Base-by-base conservation (phyloP, 2,888 invertebrate species). In the Mythimna pallens region DNA sequence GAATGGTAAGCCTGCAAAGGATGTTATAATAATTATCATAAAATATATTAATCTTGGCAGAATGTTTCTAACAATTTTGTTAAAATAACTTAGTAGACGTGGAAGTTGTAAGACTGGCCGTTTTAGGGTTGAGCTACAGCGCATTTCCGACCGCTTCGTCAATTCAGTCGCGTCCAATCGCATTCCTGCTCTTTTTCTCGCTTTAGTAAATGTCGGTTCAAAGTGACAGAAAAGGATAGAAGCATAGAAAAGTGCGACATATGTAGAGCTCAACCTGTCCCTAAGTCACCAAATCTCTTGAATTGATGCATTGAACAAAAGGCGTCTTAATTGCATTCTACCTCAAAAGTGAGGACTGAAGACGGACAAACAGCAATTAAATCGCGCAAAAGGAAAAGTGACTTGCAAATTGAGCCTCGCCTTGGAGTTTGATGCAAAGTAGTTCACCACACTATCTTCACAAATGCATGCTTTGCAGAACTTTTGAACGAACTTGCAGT, bases 361-460 rank as follows among this genome's bases (percentile, higher is more conserved):
- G 77, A 69, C 58, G 36, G 47, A 62, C 77, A 88, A 86, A 84
- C 73, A 63, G 64, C 65, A 85, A 65, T 67, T 78, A 81, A 84
- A 80, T 78, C 74, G 70, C 70, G 55, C 73, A 76, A 73, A 80
- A 83, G 74, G 70, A 84, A 80, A 82, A 83, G 80, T 76, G 80
- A 78, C 80, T 85, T 81, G 86, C 87, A 87, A 88, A 87, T 81
- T 76, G 79, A 71, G 77, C 81, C 79, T 81, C 84, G 83, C 83
- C 83, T 81, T 78, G 68, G 80, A 81, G 79, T 76, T 79, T 78
- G 76, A 85, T 81, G 85, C 85, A 84, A 87, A 84, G 85, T 87
- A 88, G 82, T 89, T 87, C 82, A 63, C 89, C 89, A 68, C 88
- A 85, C 77, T 84, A 85, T 82, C 82, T 83, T 83, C 77, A 80